phyloP scores from a whole-genome alignment of 2,888 invertebrate genomes.

The Xanthorhoe spadicearia region DNA sequence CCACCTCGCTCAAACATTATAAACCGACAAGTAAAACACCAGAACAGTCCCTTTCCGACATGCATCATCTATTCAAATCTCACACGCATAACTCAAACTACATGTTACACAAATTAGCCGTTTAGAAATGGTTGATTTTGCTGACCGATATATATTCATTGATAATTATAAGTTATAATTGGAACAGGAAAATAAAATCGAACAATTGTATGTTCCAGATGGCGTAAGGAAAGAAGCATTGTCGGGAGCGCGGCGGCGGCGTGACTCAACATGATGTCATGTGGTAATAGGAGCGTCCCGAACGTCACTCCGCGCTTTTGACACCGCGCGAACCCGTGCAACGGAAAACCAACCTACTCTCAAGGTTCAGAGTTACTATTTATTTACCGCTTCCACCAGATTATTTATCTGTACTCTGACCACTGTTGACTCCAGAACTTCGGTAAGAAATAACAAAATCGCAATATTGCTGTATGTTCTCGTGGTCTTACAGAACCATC shows the following conservation, averaged over 20 bases:
- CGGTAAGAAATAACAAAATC: constrained; percentile 4
- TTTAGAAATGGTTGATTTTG: background rate
- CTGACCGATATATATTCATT: too few species aligned
- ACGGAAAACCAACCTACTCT: background rate
- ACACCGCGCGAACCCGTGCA: constrained; percentile 9
- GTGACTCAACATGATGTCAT: constrained; percentile 83
- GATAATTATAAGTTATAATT: constrained; percentile 8
- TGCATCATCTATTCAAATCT: background rate
- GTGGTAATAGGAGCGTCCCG: constrained; percentile 76
- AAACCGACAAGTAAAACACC: background rate
- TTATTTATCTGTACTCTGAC: constrained; percentile 4
- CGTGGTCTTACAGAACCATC: constrained; percentile 8
- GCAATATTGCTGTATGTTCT: background rate
- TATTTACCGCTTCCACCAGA: background rate
- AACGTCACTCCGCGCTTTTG: constrained; percentile 47
- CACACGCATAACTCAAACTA: background rate
- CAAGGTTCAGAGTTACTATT: constrained; percentile 6
- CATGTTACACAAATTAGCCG: background rate
- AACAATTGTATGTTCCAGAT: constrained; percentile 63
- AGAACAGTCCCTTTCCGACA: background rate
- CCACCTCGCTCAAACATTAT: background rate
- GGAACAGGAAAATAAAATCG: constrained; percentile 40
- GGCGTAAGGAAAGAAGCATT: constrained; percentile 56
- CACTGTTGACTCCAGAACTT: background rate
- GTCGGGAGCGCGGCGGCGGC: constrained; percentile 51